phyloP scores from a whole-genome alignment of 1,140 invertebrate genomes.

The Cheumatopsyche charites region DNA sequence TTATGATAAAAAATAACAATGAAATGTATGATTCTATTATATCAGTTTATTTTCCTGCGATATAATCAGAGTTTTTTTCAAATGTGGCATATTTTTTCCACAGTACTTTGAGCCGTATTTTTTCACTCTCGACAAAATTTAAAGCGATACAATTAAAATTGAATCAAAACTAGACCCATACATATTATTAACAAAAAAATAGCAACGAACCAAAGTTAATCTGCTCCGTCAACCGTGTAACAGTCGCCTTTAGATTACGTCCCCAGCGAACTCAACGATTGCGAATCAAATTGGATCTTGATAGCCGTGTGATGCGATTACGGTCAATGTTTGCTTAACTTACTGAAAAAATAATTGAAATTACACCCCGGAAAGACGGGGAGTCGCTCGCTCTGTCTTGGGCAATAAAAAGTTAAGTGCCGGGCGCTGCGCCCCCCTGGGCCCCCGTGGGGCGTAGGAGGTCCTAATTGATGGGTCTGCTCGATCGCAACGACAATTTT shows the following conservation, averaged over 20 bases:
- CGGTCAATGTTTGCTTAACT: conserved; percentile 50
- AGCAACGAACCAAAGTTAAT: conserved; percentile 1
- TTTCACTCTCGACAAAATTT: too few relatives aligned
- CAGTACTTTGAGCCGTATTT: too few relatives aligned
- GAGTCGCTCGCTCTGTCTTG: conserved; percentile 7
- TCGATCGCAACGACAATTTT: conserved; percentile 44
- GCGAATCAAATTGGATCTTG: conserved; percentile 49
- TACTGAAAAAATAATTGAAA: conserved; percentile 50
- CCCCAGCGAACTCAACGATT: conserved; percentile 41
- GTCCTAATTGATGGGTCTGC: conserved; percentile 42
- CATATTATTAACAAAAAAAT: neutral
- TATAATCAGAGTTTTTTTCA: too few relatives aligned
- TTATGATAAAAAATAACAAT: too few relatives aligned
- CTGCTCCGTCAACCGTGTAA: neutral
- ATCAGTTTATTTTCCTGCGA: too few relatives aligned
- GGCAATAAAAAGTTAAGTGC: conserved; percentile 40
- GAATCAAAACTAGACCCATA: too few relatives aligned
- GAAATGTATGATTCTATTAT: too few relatives aligned
- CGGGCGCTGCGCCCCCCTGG: neutral
- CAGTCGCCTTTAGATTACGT: neutral
- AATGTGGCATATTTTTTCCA: too few relatives aligned
- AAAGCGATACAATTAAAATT: too few relatives aligned
- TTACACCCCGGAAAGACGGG: conserved; percentile 37
- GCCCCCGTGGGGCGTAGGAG: neutral
- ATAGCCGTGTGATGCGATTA: conserved; percentile 49